Evolutionary conservation across 2,797 vertebrate species (phyloP).

Genomic region (Uromys caudimaculatus): DNA sequence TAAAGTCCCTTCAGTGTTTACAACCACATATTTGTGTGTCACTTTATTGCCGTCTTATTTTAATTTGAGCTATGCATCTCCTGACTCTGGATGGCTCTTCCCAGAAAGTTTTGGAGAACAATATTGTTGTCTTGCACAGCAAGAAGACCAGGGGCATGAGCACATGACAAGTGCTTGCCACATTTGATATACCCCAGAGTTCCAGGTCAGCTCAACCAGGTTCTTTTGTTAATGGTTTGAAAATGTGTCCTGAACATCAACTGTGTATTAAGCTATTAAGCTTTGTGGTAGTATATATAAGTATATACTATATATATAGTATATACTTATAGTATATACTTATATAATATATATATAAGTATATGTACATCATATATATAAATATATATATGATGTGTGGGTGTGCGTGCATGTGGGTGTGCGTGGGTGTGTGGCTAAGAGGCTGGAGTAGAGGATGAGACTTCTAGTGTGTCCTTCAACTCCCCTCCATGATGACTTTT

Average conservation of each 20-base stretch:
- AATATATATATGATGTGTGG: too few relatives aligned
- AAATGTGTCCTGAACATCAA: background rate
- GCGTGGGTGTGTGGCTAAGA: background rate
- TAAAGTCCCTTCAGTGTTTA: constrained; percentile 62
- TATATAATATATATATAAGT: background rate
- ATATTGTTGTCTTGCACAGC: background rate
- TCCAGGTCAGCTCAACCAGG: background rate
- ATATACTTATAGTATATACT: too few relatives aligned
- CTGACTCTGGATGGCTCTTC: background rate
- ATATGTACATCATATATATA: background rate
- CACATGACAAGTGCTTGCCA: background rate
- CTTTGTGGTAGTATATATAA: background rate
- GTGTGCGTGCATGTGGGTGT: background rate
- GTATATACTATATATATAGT: too few relatives aligned
- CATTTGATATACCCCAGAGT: background rate
- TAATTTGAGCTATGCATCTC: constrained; percentile 59
- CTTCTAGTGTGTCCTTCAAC: background rate
- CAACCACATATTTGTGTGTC: constrained; percentile 56
- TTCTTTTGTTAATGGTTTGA: background rate
- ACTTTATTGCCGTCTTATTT: constrained; percentile 72
- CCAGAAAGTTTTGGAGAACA: background rate
- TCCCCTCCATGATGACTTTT: background rate
- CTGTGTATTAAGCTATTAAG: background rate
- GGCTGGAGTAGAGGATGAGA: background rate
- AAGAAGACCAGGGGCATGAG: background rate